Evolutionary conservation across 2,888 invertebrate genomes (phyloP), one percentile per base, ranked within the genome.

Genomic region (Tenthredo amoena): DNA sequence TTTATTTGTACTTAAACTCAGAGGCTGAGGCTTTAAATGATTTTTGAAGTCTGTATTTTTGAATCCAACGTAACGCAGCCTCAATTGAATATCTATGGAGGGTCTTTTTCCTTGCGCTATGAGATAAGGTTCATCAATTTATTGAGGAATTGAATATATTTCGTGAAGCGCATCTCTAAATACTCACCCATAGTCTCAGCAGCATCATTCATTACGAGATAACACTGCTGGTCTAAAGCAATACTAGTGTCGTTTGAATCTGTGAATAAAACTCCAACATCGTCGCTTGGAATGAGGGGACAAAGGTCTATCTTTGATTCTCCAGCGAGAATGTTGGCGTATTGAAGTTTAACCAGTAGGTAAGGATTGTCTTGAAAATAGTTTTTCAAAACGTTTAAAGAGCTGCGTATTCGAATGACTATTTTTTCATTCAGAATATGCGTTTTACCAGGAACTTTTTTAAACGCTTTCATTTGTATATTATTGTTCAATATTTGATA

Each of bases 321-420:
- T 92, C 94, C 95, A 7, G 95, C 90, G 84, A 94, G 93, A 6
- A 84, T 90, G 15, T 94, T 94, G 0, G 89, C 90, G 9, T 91
- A 92, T 86, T 94, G 94, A 0, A 95, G 89, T 47, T 91, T 92
- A 1, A 95, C 91, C 26, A 94, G 92, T 15, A 95, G 92, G 85
- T 94, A 92, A 7, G 95, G 94, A 47, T 95, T 95, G 72, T 94
- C 91, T 0, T 93, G 88, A 87, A 95, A 94, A 91, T 95, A 95
- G 18, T 93, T 91, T 12, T 91, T 92, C 5, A 96, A 91, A 0
- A 93, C 85, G 0, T 87, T 12, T n/a, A 95, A 91, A 0, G 92
- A 92, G 5, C 94, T 93, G 62, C 94, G 93, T 86, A 95, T 91
- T 0, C 94, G 94, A 71, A 95, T 91, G 26, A 94, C 93, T 0